Conservation (phyloP, 2,797 vertebrate species). For the Jordanella pulchra region DNA sequence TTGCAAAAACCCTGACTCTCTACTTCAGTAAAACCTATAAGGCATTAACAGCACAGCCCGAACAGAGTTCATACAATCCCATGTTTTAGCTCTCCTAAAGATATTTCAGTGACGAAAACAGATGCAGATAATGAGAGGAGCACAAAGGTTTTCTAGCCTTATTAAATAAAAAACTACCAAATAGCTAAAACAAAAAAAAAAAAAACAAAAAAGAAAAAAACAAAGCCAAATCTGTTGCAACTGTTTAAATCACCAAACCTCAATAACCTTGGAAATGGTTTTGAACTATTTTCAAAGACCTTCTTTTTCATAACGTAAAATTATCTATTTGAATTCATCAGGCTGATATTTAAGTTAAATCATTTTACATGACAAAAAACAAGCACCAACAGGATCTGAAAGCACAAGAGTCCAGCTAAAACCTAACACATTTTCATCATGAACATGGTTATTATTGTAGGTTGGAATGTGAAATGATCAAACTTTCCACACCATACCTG, state of each 20-base stretch:
- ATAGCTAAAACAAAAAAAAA: not conserved
- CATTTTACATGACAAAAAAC: no score
- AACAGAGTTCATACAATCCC: not conserved
- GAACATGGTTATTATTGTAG: no score
- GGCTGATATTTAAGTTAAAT: no score
- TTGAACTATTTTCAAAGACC: not conserved
- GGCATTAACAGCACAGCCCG: constrained; percentile 3
- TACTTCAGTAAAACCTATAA: constrained; percentile 17
- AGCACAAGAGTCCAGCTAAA: no score
- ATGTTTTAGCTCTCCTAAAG: not conserved
- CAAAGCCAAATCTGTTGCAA: constrained; percentile 5
- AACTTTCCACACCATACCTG: no score
- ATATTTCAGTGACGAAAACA: constrained; percentile 7
- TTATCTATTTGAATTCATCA: no score
- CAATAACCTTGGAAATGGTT: not conserved
- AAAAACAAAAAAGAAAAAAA: not conserved
- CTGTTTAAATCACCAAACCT: not conserved
- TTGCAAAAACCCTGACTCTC: constrained; percentile 5
- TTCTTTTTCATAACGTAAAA: no score
- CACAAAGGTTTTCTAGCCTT: not conserved
- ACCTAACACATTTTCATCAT: no score
- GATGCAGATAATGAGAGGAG: not conserved
- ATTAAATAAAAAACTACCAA: not conserved
- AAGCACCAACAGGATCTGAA: no score
- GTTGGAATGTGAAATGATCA: no score